phyloP scores from a whole-genome alignment of 2,888 invertebrate genomes.

The Apotomis turbidana region DNA sequence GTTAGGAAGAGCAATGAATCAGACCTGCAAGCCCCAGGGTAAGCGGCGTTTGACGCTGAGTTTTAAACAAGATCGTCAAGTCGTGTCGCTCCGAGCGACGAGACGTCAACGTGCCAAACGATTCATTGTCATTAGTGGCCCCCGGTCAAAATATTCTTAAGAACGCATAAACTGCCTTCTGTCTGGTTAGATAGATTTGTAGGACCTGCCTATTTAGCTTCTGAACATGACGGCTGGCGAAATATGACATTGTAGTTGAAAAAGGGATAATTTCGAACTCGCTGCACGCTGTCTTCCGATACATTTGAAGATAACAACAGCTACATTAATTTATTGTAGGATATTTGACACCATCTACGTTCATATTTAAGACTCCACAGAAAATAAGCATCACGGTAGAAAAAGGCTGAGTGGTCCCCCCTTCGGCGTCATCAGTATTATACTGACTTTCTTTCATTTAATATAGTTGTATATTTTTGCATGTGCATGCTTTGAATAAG shows the following conservation, averaged over 20 bases:
- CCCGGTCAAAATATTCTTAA: neutral
- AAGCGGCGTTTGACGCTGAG: conserved; percentile 20
- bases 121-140: conserved; percentile 12
- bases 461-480: no score
- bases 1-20: conserved; percentile 16
- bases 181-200: neutral
- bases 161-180: neutral
- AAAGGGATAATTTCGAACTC: no score
- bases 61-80: conserved; percentile 24
- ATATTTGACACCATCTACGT: no score
- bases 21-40: conserved; percentile 14
- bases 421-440: no score
- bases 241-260: neutral
- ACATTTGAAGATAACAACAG: no score
- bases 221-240: neutral
- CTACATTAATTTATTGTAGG: no score
- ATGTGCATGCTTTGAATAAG: neutral
- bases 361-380: no score
- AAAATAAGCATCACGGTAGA: no score
- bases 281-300: no score
- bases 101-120: conserved; percentile 22
- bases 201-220: no score
- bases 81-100: conserved; percentile 36
- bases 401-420: no score
- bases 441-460: no score